Evolutionary conservation across 2,113 vertebrate species (phyloP), one percentile per base, ranked within the genome.

Genomic region (Tenebrosternarchus preto): DNA sequence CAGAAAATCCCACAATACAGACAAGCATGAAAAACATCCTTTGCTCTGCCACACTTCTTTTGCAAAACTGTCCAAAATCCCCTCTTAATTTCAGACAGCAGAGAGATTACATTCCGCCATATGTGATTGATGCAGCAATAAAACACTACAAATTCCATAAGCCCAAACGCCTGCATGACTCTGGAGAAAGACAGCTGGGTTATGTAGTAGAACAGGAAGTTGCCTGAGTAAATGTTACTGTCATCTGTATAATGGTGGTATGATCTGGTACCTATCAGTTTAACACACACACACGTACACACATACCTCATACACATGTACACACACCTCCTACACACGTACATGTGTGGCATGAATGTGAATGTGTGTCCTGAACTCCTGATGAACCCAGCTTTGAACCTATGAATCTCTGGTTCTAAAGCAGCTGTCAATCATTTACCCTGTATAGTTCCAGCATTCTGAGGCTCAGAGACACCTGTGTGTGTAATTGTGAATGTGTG

Each of bases 121-220:
- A 29, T 66, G 29, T 68, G 33, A 68, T 22, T 68, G 64, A 68
- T 68, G 31, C 36, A 39, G 31, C 64, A 22, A 39, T 68, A 68
- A 39, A 68, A 39, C 64, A 68, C 64, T 68, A 68, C 64, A 68
- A 68, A 36, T 39, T 33, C 64, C 64, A 68, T 39, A 68, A 68
- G 64, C 19, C 29, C 5, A 33, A 31, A 27, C 11, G 19, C 20
- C 31, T 39, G 16, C n/a, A 36, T 39, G 64, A 39, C 36, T 68
- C 36, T 22, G 4, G 31, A 68, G 31, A 68, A 36, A 36, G 64
- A 22, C 20, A 39, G 64, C 64, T 68, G 64, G 20, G 33, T 39
- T 67, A 11, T 68, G 64, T 36, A 39, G 64, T 39, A 39, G 64
- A 68, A 6, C n/a, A 39, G 33, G 33, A 31, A n/a, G 4, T 68